Percentiles rank a stretch among this genome's conserved stretches.
Evolutionary conservation across 2,113 vertebrate species (phyloP).

Genomic region (Chaenocephalus aceratus): DNA sequence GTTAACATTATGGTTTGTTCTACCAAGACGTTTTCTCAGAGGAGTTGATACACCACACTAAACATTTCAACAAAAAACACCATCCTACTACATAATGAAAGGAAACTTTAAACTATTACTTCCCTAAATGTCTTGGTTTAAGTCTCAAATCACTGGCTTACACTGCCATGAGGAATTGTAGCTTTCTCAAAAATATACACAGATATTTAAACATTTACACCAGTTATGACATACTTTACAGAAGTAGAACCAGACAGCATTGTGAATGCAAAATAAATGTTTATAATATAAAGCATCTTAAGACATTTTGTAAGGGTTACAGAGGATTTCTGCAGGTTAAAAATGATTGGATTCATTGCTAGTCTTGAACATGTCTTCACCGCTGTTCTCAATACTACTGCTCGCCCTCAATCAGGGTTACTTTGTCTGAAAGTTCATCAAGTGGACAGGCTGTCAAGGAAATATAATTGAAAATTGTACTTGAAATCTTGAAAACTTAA

Average conservation of each 20-base stretch:
- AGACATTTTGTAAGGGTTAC: background rate
- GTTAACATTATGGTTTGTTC: background rate
- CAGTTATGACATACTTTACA: constrained; percentile 3
- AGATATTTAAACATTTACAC: constrained; percentile 36
- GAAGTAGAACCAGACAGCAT: background rate
- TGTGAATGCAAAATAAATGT: constrained; percentile 21
- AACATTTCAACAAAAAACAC: background rate
- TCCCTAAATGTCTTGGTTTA: background rate
- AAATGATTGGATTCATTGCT: background rate
- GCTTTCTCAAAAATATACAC: constrained; percentile 6
- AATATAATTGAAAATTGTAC: background rate
- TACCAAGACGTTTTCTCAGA: no score
- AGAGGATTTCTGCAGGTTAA: background rate
- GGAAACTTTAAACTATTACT: background rate
- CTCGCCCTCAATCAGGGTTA: constrained; percentile 83
- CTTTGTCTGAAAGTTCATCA: constrained; percentile 87
- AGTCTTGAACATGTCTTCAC: constrained; percentile 1
- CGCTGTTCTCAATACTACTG: constrained; percentile 70
- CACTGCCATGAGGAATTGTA: background rate
- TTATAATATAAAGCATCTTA: constrained; percentile 21
- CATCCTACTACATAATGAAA: background rate
- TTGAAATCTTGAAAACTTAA: background rate
- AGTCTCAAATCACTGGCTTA: background rate
- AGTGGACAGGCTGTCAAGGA: constrained; percentile 90
- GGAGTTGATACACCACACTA: constrained; percentile 5